Evolutionary conservation across 1,140 invertebrate species (phyloP).

Genomic region (Lepidurus arcticus): DNA sequence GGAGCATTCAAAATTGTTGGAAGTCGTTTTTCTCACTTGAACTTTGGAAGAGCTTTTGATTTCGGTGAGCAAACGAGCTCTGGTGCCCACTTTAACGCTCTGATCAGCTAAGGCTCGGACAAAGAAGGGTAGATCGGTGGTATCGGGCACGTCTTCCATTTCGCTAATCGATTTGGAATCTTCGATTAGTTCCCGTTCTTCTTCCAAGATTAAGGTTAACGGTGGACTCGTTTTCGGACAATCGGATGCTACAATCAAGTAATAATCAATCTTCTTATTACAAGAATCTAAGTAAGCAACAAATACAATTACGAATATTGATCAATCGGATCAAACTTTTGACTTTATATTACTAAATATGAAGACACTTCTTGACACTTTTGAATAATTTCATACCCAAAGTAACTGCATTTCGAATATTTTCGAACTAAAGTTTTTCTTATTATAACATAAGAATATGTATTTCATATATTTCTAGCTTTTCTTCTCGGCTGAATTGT

Average conservation of each 20-base stretch:
- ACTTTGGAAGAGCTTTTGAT: constrained; percentile 68
- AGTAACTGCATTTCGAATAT: too few species aligned
- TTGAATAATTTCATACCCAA: too few species aligned
- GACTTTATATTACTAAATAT: too few species aligned
- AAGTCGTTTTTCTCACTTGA: constrained; percentile 51
- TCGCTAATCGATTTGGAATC: neutral
- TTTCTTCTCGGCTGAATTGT: neutral
- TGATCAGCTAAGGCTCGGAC: constrained; percentile 68
- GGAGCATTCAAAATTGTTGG: neutral
- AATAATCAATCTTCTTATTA: neutral
- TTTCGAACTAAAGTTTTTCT: too few species aligned
- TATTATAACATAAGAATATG: neutral
- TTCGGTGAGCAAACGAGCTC: constrained; percentile 74
- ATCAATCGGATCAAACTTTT: too few species aligned
- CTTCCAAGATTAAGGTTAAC: constrained; percentile 8
- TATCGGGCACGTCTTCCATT: constrained; percentile 37
- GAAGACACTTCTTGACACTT: too few species aligned
- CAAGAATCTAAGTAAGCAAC: too few species aligned
- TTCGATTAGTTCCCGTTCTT: neutral
- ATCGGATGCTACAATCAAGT: neutral
- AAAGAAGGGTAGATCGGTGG: constrained; percentile 66
- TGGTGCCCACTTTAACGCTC: constrained; percentile 75
- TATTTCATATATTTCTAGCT: neutral
- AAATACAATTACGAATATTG: too few species aligned
- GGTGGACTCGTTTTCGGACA: neutral